phyloP scores from a whole-genome alignment of 2,113 vertebrate genomes.

The Tragelaphus strepsiceros region DNA sequence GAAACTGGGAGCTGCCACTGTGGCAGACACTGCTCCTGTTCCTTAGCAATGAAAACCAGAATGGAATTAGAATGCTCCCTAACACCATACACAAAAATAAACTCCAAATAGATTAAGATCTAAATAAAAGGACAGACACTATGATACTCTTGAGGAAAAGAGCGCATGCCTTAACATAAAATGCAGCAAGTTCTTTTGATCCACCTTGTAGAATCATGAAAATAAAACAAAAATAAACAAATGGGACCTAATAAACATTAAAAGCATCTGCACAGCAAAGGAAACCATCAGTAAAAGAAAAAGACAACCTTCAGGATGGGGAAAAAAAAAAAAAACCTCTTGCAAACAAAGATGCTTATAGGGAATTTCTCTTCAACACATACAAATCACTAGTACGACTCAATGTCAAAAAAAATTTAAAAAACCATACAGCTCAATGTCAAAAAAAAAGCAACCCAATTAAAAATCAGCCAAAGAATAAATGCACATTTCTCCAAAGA shows the following conservation, averaged over 20 bases:
- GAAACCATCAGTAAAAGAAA: background rate
- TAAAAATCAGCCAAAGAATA: background rate
- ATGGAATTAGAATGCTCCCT: background rate
- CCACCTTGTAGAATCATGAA: background rate
- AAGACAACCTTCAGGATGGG: background rate
- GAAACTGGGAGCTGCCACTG: background rate
- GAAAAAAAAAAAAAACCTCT: background rate
- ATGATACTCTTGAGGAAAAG: background rate
- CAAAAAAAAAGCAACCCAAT: background rate
- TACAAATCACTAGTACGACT: background rate
- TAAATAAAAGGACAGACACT: background rate
- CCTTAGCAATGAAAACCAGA: background rate
- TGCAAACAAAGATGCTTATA: background rate
- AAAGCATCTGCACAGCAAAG: background rate
- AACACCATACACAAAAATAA: background rate
- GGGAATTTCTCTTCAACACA: background rate
- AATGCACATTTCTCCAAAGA: background rate
- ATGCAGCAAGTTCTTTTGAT: background rate
- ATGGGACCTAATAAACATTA: background rate
- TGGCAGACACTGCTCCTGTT: accelerated
- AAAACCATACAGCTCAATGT: background rate
- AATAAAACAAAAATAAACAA: background rate
- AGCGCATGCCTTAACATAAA: background rate
- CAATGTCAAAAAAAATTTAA: background rate
- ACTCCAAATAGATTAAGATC: background rate